Evolutionary conservation across 2,888 invertebrate genomes (phyloP), one percentile per base, ranked within the genome.

Genomic region (Aphidius colemani): DNA sequence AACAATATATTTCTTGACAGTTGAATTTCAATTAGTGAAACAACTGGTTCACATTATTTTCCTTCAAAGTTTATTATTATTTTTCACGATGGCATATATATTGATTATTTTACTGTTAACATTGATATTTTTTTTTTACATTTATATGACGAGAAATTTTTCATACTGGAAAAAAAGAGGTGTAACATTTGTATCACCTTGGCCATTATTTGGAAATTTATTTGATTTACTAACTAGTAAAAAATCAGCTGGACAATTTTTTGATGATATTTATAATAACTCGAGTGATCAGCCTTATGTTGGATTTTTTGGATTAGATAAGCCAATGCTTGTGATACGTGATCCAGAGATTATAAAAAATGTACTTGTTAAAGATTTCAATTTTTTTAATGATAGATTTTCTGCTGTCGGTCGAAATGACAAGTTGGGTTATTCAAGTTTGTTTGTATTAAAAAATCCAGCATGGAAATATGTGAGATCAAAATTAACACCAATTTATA

Each of bases 401-500:
- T 67, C 60, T 0, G 13, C 70, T 3, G 79, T 83, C 63, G 75
- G 77, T 0, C 75, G 79, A 45, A 55, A 68, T 0, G 86, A 85
- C 70, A 66, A 73, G 0, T 58, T 85, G 7, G 84, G 82, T 6
- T 76, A 72, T 0, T 73, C 80, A 9, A 85, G 83, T 72, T 66
- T 86, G 1, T 85, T 85, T 67, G 74, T 84, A 55, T 70, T 84
- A 0, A 82, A 79, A 11, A 83, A 83, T 75, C 81, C 82, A 0
- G 65, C 76, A 0, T 85, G 86, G 85, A 84, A 81, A 65, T 68
- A 76, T 9, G 67, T 85, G 0, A 76, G 86, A 41, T 57, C 74
- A 1, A 84, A 83, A 64, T 61, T 86, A 5, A 79, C 85, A 0
- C 85, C 86, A 0, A 78, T 84, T 1, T 85, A 84, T 66, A 84